These are phyloP conservation scores for Octomys mimax DNA, from an alignment of 2,797 vertebrate genomes.

Conservation along the genomic window DNA sequence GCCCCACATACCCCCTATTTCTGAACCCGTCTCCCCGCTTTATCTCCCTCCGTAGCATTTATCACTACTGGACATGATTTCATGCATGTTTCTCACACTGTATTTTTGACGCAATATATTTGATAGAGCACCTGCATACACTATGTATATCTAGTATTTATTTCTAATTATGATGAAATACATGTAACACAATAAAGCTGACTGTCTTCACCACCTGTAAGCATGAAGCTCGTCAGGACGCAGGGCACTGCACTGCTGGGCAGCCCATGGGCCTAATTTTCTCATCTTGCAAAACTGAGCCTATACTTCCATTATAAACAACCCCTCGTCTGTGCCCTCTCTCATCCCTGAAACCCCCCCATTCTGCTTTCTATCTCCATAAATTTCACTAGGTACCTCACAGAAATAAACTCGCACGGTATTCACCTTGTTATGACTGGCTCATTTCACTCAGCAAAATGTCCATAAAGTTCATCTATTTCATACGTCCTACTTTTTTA, in stretches of 20 bases:
- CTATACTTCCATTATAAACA: background rate
- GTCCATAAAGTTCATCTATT: background rate
- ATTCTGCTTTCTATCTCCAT: background rate
- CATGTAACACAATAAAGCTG: background rate
- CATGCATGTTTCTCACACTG: background rate
- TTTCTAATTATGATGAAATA: background rate
- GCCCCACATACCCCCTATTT: background rate
- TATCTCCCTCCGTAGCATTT: background rate
- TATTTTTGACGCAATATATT: background rate
- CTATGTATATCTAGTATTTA: background rate
- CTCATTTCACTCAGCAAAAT: background rate
- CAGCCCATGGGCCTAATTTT: background rate
- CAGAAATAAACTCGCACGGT: background rate
- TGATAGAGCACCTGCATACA: background rate
- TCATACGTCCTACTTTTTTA: background rate
- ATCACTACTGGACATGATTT: background rate
- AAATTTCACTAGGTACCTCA: background rate
- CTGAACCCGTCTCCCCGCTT: background rate
- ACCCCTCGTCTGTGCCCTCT: background rate
- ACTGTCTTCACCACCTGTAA: background rate
- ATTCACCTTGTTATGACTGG: background rate
- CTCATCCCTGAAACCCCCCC: background rate
- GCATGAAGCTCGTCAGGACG: background rate
- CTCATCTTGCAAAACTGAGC: conserved; percentile 8
- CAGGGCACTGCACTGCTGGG: background rate